These are phyloP conservation scores for Athene noctua DNA, from an alignment of 2,113 vertebrate species.

Conservation along the genomic window DNA sequence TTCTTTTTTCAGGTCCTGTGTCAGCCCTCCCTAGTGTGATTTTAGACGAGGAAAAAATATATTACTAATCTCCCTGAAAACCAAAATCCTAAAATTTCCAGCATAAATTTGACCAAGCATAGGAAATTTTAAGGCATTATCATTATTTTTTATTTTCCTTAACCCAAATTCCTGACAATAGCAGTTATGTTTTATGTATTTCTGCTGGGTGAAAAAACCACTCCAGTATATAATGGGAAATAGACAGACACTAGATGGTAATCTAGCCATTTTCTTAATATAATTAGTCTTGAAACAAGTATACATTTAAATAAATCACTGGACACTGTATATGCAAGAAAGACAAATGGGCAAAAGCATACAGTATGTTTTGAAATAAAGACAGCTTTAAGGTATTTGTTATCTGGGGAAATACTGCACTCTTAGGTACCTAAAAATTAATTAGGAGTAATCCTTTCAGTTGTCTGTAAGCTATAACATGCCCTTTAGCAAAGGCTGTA, in stretches of 20 bases:
- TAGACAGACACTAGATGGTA: not conserved
- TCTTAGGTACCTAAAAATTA: not conserved
- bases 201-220: not conserved
- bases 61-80: not conserved
- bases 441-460: not conserved
- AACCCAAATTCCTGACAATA: not conserved
- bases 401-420: not conserved
- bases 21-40: not conserved
- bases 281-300: not conserved
- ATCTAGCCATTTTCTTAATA: not conserved
- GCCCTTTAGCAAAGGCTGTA: not conserved
- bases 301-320: not conserved
- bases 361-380: not conserved
- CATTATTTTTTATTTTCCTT: not conserved
- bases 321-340: not conserved
- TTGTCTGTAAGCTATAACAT: not conserved
- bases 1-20: not conserved
- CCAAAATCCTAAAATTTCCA: not conserved
- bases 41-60: not conserved
- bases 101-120: not conserved
- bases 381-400: not conserved
- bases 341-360: not conserved
- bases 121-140: not conserved
- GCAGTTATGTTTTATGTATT: not conserved
- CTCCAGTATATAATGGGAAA: not conserved